A percentile compares a stretch with the other conserved stretches of the same genome.
Conservation (phyloP, 2,888 invertebrate genomes). For the Zygogramma bicolorata region DNA sequence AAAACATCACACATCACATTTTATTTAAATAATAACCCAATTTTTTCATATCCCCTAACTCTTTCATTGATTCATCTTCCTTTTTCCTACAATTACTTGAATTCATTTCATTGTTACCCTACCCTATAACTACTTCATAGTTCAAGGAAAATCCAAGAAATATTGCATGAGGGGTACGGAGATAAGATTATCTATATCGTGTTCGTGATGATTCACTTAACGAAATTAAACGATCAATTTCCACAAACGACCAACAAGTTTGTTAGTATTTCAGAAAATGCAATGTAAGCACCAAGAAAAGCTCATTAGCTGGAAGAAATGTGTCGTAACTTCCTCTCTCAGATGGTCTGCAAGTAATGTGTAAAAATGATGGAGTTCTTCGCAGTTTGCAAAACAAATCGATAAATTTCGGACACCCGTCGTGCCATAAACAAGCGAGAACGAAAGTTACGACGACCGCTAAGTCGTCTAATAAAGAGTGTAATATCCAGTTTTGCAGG, state of each 20-base stretch:
- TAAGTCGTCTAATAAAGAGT: conserved; percentile 31
- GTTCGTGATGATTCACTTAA: not conserved
- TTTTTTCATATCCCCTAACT: too few relatives aligned
- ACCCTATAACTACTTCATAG: too few relatives aligned
- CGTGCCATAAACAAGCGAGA: conserved; percentile 31
- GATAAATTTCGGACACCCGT: conserved; percentile 40
- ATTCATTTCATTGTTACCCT: too few relatives aligned
- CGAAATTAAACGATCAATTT: not conserved
- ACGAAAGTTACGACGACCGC: conserved; percentile 20
- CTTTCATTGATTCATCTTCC: too few relatives aligned
- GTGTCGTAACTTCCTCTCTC: conserved; percentile 4
- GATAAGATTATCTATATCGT: too few relatives aligned
- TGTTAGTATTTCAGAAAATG: not conserved
- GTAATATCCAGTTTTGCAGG: conserved; percentile 32
- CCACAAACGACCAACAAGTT: not conserved
- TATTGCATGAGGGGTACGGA: too few relatives aligned
- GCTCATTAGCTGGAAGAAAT: conserved; percentile 5
- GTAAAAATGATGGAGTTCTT: conserved; percentile 36
- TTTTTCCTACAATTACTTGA: too few relatives aligned
- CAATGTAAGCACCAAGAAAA: not conserved
- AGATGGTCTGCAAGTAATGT: conserved; percentile 20
- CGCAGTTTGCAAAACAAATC: conserved; percentile 39
- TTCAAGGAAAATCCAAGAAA: too few relatives aligned
- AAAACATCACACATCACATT: too few relatives aligned
- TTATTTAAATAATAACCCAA: too few relatives aligned